Evolutionary conservation across 2,797 vertebrate species (phyloP), one percentile per base, ranked within the genome.

Genomic region (Gila robusta): DNA sequence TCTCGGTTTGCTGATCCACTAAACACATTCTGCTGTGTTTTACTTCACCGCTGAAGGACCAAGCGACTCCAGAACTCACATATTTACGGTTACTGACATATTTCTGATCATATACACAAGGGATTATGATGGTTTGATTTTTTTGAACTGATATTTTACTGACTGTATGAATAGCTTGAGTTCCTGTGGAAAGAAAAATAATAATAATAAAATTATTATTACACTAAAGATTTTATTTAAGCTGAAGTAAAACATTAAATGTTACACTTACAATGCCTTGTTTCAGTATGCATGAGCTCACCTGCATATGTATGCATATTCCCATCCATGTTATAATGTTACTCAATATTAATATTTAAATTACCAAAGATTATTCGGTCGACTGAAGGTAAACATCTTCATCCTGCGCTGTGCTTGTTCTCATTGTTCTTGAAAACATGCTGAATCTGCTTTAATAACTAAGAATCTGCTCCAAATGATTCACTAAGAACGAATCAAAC

Each of bases 1-100:
- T 54, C 5, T 64, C 72, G 12, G 26, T 0, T 8, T 0, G 0
- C 0, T 11, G 2, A 14, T 80, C 79, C 21, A 1, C 21, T 1
- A 52, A 0, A 17, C 11, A 69, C 64, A 81, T 9, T 9, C 78
- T 47, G 5, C 0, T 0, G 44, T 69, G 11, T 3, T 3, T 1
- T 1, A 81, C 79, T 2, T 0, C 0, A 0, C 0, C 0, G 16
- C 44, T 17, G 44, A 81, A n/a, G 1, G 2, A 0, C 44, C 6
- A 37, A 0, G 0, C 0, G 0, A 0, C 0, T 10, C 79, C 79
- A 52, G 0, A 49, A 37, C 28, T 23, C 41, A 81, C 7, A 8
- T 52, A 69, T 11, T 81, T 81, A 2, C 0, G 0, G 5, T 17
- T 17, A 17, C 2, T 17, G 2, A 52, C 21, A 16, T n/a, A 69